Conservation (phyloP, 1,140 invertebrate genomes). For the Hyphantria cunea region DNA sequence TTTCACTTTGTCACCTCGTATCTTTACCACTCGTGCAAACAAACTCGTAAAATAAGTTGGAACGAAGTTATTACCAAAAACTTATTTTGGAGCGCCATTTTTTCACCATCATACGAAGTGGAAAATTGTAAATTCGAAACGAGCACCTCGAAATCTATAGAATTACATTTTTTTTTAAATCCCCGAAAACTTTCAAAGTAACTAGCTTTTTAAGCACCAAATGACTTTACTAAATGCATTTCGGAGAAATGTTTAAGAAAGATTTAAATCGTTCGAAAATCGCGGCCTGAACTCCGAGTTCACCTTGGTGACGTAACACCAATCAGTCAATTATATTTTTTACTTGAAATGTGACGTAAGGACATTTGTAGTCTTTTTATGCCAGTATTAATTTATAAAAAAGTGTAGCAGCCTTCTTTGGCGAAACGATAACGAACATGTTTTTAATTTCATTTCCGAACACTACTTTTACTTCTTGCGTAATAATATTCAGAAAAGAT, state of each 20-base stretch:
- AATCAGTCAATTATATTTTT: constrained; percentile 11
- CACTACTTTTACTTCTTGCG: background rate
- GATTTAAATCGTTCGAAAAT: background rate
- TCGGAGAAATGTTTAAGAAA: background rate
- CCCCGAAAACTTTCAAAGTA: no score
- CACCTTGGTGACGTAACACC: constrained; percentile 15
- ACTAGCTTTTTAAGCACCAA: no score
- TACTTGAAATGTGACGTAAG: constrained; percentile 3
- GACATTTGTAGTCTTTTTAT: background rate
- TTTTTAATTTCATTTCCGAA: background rate
- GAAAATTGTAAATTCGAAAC: no score
- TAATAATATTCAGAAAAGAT: background rate
- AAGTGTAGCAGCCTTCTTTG: constrained; percentile 13
- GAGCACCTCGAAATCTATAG: no score
- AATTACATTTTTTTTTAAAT: no score
- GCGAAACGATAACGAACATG: background rate
- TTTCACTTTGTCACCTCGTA: no score
- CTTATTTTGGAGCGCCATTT: no score
- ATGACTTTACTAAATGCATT: background rate
- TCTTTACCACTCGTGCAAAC: no score
- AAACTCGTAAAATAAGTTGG: no score
- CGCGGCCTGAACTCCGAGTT: constrained; percentile 1
- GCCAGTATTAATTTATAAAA: constrained; percentile 9
- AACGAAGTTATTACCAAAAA: no score
- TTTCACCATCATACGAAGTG: no score